Percentiles rank a stretch among this genome's conserved stretches.
phyloP scores from a whole-genome alignment of 2,888 invertebrate species.

The Iphiclides podalirius region DNA sequence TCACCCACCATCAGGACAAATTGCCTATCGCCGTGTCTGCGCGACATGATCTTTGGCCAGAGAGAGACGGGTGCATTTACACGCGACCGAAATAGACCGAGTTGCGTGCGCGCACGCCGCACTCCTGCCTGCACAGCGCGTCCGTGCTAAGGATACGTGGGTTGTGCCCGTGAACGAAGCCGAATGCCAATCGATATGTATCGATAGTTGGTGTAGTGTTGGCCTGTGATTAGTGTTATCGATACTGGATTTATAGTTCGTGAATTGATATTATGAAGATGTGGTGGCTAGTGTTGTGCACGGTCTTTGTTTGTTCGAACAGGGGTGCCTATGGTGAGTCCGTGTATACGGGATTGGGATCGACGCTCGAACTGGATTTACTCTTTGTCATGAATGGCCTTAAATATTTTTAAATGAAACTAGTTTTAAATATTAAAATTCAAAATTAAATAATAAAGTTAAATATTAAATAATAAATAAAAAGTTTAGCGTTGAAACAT shows the following conservation, averaged over 20 bases:
- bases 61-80: conserved; percentile 57
- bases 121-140: conserved; percentile 53
- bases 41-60: conserved; percentile 52
- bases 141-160: conserved; percentile 49
- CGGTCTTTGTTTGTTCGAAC: conserved; percentile 30
- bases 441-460: too few relatives aligned
- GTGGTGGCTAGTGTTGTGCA: conserved; percentile 36
- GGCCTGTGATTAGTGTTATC: conserved; percentile 14
- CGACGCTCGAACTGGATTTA: too few relatives aligned
- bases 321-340: conserved; percentile 37
- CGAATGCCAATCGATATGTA: conserved; percentile 4
- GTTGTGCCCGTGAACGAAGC: neutral
- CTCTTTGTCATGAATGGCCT: too few relatives aligned
- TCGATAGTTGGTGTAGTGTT: conserved; percentile 9
- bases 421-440: too few relatives aligned
- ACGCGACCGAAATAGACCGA: conserved; percentile 69
- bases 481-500: too few relatives aligned
- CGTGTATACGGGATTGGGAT: too few relatives aligned
- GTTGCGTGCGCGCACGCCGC: conserved; percentile 48
- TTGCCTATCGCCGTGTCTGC: conserved; percentile 30
- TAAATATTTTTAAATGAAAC: too few relatives aligned
- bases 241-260: conserved; percentile 27
- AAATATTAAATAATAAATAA: too few relatives aligned
- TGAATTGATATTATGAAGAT: conserved; percentile 35
- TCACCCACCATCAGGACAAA: too few relatives aligned